phyloP scores from a whole-genome alignment of 2,888 invertebrate genomes.

The Polydrusus tereticollis region DNA sequence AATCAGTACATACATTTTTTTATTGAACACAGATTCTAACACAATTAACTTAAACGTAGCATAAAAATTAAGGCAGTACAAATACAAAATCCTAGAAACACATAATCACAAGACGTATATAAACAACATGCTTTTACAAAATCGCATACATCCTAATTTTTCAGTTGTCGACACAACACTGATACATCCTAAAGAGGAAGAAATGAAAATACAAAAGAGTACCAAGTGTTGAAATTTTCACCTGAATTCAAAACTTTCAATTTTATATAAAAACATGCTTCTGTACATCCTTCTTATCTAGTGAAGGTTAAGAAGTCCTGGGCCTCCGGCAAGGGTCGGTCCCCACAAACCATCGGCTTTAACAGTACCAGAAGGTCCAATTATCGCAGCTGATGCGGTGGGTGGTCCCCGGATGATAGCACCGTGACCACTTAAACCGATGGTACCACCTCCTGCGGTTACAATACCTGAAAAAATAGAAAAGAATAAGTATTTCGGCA shows the following conservation, averaged over 20 bases:
- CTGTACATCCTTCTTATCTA: background rate
- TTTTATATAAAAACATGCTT: background rate
- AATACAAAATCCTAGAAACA: background rate
- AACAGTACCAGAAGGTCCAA: conserved; percentile 41
- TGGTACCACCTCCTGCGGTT: conserved; percentile 40
- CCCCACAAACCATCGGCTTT: conserved; percentile 39
- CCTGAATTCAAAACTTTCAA: too few relatives aligned
- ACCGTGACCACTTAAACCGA: conserved; percentile 37
- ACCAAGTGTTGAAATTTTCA: background rate
- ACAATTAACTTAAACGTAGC: conserved; percentile 5
- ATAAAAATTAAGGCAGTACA: conserved; percentile 4
- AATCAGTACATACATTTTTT: background rate
- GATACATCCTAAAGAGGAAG: background rate
- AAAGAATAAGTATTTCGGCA: background rate
- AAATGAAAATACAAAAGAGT: background rate
- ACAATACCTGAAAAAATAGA: conserved; percentile 26
- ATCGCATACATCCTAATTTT: background rate
- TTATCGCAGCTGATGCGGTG: conserved; percentile 30
- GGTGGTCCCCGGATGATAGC: conserved; percentile 38
- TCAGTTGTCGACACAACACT: background rate
- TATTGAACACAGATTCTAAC: conserved; percentile 10
- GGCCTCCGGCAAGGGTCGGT: conserved; percentile 33
- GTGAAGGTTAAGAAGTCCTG: background rate
- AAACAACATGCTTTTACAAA: background rate
- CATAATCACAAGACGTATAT: background rate